These are phyloP conservation scores for Esox lucius DNA, from an alignment of 2,797 vertebrate genomes.

Conservation along the genomic window DNA sequence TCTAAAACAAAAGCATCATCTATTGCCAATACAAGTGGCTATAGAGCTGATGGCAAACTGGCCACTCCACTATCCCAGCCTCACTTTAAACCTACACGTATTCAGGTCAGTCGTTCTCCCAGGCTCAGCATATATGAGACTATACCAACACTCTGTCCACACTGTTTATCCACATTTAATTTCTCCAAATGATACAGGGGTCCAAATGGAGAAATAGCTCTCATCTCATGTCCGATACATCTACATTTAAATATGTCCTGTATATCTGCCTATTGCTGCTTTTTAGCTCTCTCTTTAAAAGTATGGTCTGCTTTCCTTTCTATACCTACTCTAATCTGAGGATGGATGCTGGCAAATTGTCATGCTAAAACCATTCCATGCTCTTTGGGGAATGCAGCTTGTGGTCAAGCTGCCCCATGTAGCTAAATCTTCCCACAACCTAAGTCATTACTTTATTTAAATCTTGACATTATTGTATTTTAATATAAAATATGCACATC, in stretches of 20 bases:
- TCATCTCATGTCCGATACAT: not conserved
- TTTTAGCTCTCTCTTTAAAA: not conserved
- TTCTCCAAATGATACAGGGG: not conserved
- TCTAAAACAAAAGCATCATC: not conserved
- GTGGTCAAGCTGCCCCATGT: conserved; percentile 1
- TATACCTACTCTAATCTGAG: no score
- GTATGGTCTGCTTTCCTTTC: not conserved
- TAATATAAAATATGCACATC: not conserved
- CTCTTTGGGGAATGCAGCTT: not conserved
- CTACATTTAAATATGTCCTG: not conserved
- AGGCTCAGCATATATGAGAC: not conserved
- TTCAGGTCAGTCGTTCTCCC: not conserved
- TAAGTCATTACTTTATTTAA: not conserved
- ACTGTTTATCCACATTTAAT: not conserved
- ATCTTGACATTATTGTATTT: not conserved
- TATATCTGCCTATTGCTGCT: not conserved
- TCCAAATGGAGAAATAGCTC: not conserved
- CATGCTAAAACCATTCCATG: not conserved
- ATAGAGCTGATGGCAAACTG: not conserved
- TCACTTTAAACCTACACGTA: not conserved
- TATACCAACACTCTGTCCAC: not conserved
- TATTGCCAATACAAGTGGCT: not conserved
- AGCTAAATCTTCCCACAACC: not conserved
- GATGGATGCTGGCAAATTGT: not conserved
- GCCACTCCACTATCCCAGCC: not conserved